Evolutionary conservation across 2,797 vertebrate species (phyloP).

Genomic region (Pipistrellus pipistrellus): DNA sequence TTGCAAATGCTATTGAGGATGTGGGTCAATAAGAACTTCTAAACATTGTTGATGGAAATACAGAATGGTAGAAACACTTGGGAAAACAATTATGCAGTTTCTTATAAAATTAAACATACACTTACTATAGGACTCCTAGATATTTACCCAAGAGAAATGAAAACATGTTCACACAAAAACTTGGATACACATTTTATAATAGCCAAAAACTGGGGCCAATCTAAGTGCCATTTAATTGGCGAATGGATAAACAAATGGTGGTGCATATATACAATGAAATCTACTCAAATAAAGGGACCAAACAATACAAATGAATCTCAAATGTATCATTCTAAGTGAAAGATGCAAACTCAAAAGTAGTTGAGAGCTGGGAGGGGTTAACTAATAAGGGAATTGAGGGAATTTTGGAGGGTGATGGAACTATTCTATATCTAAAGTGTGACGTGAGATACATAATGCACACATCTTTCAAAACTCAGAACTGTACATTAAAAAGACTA

Average conservation of each 20-base stretch:
- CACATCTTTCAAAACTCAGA: neutral
- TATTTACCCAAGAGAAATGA: constrained; percentile 42
- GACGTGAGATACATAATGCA: neutral
- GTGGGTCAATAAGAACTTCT: neutral
- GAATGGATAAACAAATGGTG: constrained; percentile 7
- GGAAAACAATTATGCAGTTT: neutral
- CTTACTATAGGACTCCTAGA: neutral
- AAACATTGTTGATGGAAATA: constrained; percentile 4
- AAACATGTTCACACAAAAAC: constrained; percentile 56
- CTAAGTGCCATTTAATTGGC: constrained; percentile 17
- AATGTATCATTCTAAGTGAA: constrained; percentile 41
- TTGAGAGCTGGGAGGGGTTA: neutral
- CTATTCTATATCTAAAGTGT: neutral
- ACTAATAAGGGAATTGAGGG: neutral
- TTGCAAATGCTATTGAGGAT: neutral
- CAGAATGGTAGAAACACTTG: neutral
- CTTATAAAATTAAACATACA: neutral
- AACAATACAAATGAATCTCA: constrained; percentile 33
- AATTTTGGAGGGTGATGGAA: neutral
- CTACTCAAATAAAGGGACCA: neutral
- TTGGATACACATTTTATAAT: neutral
- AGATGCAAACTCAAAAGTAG: neutral
- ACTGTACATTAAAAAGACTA: neutral
- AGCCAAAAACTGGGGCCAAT: neutral
- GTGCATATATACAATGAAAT: neutral